Evolutionary conservation across 92 coral and sea anemone species (phyloP), one percentile per base, ranked within the genome.

Genomic region (Anthopleura xanthogrammica): DNA sequence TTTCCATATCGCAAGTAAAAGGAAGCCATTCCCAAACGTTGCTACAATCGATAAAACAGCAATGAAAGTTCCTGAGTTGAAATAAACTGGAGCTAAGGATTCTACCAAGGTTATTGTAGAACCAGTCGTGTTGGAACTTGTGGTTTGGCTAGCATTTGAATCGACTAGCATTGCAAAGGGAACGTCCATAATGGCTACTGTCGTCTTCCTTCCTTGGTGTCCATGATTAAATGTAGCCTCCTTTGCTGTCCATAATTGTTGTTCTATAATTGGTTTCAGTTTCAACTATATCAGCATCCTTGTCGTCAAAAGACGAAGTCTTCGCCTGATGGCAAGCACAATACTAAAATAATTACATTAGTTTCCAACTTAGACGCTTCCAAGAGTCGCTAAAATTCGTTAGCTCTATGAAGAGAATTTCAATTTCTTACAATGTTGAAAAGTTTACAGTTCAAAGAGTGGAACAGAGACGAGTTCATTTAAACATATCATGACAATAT

Each of bases 1-100:
- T 76, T 64, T 80, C 88, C 93, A 90, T 40, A 90, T 90, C n/a
- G 90, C 88, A 7, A 90, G 39, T 2, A 90, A 52, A 17, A 90
- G 87, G 55, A 90, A 82, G 9, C 93, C 93, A 60, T 90, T 90
- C 17, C 86, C 93, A 17, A 87, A 17, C 3, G 65, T 17, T 66
- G 91, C 75, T 5, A 76, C 76, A 10, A 80, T 17, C 6, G 91
- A 84, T 41, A 88, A 41, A 9, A 64, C 43, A 76, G 85, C 82
- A 1, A 88, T 77, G 57, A 88, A 75, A 77, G 76, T 80, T 4
- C 88, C 88, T 3, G 86, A 88, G 20, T 74, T 65, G 41, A 83
- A 8, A 20, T 66, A 46, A 41, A 72, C 74, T 4, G 46, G 75
- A 42, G 8, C 29, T 5, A 11, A 87, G 40, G 79, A 76, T 57